Evolutionary conservation across 2,888 invertebrate genomes (phyloP).

Genomic region (Ectobius pallidus): DNA sequence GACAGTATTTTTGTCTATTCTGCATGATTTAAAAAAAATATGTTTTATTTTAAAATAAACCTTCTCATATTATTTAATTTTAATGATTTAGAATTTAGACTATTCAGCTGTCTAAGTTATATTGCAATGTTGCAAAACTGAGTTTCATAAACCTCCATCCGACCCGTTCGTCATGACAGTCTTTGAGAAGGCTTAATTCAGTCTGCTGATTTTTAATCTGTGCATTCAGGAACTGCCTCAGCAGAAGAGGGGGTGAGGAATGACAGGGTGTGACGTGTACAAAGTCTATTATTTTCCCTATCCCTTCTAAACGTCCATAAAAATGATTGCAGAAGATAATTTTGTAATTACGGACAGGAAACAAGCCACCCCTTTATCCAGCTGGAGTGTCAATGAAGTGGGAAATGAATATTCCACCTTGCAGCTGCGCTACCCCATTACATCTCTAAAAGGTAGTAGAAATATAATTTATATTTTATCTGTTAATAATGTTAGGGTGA

Average conservation of each 20-base stretch:
- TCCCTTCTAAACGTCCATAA: constrained; percentile 6
- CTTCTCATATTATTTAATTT: no score
- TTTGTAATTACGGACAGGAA: constrained; percentile 21
- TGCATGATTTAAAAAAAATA: no score
- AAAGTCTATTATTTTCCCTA: constrained; percentile 20
- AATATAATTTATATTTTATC: no score
- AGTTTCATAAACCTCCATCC: no score
- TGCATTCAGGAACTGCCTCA: background rate
- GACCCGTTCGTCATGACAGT: background rate
- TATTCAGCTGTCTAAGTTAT: no score
- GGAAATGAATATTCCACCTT: background rate
- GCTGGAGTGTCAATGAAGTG: background rate
- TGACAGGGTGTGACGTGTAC: background rate
- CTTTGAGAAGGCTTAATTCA: background rate
- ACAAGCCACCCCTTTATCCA: no score
- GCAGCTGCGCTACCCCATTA: background rate
- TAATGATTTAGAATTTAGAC: no score
- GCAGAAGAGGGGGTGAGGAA: background rate
- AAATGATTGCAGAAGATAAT: constrained; percentile 22
- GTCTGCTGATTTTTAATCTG: background rate
- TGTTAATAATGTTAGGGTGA: no score
- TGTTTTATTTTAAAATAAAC: no score
- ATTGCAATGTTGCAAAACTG: no score
- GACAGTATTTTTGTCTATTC: no score
- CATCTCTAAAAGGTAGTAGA: background rate